Base-by-base conservation (phyloP, 2,888 invertebrate genomes). In the Thecocarcelia acutangulata region DNA sequence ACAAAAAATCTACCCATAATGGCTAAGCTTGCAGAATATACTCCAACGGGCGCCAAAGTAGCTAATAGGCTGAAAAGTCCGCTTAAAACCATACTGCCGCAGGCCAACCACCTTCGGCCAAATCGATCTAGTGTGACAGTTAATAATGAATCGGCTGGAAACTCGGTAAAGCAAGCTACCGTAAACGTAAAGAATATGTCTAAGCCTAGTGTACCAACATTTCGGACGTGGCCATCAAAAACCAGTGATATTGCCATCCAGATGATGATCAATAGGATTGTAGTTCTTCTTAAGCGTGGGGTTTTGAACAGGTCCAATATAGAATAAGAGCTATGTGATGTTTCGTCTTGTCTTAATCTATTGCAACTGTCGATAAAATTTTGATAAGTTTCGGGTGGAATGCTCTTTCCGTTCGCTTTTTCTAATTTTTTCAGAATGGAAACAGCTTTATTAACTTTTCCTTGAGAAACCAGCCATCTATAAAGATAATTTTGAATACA, bases 241-340 rank as follows among this genome's bases (percentile, higher is more conserved):
- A 96, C 96, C 87, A 97, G 87, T 0, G 96, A 96, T 74, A 97
- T 95, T n/a, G 95, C 94, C 95, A 96, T 96, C 97, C 97, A 97
- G 85, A 97, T 95, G 2, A 96, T 85, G 84, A 96, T 96, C 21
- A 97, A 92, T 0, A 97, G 92, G 59, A 97, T 91, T 0, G 96
- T 95, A 81, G 95, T 95, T 80, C 93, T 93, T 5, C 97, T 91
- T 13, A 97, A 90, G 0, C 96, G 92, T 0, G 96, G 96, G 0
- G 95, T 96, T 86, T 91, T 94, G 89, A 97, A 96, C 0, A 97
- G 92, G 88, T 97, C 96, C 70, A 96, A 85, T 0, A 96, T 95
- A 0, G 96, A 96, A 89, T 96, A 96, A 0, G 92, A 93, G 70
- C 93, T 93, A 84, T 93, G 93, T 64, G 93, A 92, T 1, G 93